phyloP scores from a whole-genome alignment of 2,888 invertebrate genomes.

The Limnephilus auricula region DNA sequence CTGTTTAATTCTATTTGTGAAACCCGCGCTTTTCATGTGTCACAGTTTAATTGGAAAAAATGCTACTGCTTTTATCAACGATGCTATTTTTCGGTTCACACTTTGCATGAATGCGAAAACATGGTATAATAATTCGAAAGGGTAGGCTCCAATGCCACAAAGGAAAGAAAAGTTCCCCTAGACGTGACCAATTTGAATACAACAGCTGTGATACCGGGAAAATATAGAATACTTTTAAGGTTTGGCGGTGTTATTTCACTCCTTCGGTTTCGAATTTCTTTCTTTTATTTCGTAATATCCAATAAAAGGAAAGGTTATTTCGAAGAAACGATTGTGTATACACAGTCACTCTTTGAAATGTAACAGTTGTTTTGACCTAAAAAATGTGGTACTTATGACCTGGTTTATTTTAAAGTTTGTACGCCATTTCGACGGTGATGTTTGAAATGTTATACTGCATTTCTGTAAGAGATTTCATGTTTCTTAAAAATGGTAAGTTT shows the following conservation, averaged over 20 bases:
- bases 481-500: too few relatives aligned
- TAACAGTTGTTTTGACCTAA: not conserved
- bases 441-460: not conserved
- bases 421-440: not conserved
- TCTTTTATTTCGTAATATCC: not conserved
- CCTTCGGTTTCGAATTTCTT: not conserved
- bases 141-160: not conserved
- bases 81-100: not conserved
- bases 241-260: conserved; percentile 10
- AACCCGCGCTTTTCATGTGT: not conserved
- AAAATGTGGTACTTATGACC: not conserved
- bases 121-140: not conserved
- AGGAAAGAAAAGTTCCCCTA: conserved; percentile 1
- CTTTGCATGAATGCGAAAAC: not conserved
- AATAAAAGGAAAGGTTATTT: not conserved
- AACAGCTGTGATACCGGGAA: conserved; percentile 14
- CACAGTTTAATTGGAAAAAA: not conserved
- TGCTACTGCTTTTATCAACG: not conserved
- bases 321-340: not conserved
- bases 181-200: conserved; percentile 38
- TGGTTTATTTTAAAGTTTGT: not conserved
- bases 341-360: not conserved
- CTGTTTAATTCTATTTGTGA: not conserved
- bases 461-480: not conserved
- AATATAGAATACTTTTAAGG: not conserved